Percentiles rank a stretch among this genome's conserved stretches.
Evolutionary conservation across 2,113 vertebrate species (phyloP).

Genomic region (Terrapene triunguis): DNA sequence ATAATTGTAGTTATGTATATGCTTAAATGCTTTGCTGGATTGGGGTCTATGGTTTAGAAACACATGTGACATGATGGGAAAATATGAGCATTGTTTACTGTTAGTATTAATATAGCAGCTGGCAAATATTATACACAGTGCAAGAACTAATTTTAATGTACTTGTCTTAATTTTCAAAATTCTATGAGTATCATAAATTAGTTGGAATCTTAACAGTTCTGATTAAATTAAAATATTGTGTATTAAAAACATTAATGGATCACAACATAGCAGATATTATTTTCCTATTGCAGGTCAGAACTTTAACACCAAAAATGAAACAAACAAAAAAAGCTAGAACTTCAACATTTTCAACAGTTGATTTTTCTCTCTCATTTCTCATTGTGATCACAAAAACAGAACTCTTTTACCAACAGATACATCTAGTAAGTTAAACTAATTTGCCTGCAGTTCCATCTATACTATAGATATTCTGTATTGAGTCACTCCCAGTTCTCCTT

Average conservation of each 20-base stretch:
- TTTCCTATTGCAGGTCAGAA: background rate
- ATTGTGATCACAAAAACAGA: fast-evolving
- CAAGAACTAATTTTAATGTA: background rate
- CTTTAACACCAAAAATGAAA: background rate
- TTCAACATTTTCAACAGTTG: background rate
- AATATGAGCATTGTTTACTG: background rate
- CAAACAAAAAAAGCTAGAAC: background rate
- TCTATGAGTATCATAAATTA: background rate
- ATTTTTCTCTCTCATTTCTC: background rate
- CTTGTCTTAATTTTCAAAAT: background rate
- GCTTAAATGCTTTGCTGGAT: background rate
- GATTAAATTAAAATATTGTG: background rate
- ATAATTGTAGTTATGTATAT: background rate
- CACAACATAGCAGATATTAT: background rate
- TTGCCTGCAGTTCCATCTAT: fast-evolving
- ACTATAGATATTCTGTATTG: background rate
- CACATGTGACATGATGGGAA: background rate
- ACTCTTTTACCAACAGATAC: background rate
- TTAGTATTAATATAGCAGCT: background rate
- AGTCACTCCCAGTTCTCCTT: background rate
- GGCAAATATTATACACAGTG: background rate
- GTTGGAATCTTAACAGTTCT: background rate
- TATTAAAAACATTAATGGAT: background rate
- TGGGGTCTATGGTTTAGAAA: background rate
- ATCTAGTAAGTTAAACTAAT: fast-evolving